These are phyloP conservation scores for Rhinichthys klamathensis DNA, from an alignment of 2,113 vertebrate genomes.

Conservation along the genomic window DNA sequence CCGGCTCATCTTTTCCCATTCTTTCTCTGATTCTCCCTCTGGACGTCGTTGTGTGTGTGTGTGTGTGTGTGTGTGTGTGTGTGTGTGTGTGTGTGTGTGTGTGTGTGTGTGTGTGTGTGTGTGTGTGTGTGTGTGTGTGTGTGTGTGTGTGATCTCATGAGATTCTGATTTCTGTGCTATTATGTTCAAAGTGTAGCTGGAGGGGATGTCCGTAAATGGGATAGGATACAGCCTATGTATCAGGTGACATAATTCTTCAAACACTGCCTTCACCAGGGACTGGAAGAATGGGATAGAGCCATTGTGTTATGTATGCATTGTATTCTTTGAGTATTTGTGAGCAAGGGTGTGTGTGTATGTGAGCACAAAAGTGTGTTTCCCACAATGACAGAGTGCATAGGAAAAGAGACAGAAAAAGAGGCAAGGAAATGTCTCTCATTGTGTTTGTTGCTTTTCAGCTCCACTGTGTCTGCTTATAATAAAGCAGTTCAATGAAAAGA, in stretches of 20 bases:
- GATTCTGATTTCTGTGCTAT: constrained; percentile 52
- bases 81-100: too few species aligned
- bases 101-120: background rate
- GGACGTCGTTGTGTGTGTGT: background rate
- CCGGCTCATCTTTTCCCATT: background rate
- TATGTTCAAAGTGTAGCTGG: constrained; percentile 59
- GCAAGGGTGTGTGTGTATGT: constrained; percentile 26
- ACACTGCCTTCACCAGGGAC: constrained; percentile 54
- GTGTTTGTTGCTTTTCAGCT: constrained; percentile 50
- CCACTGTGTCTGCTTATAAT: constrained; percentile 47
- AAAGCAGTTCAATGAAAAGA: constrained; percentile 39
- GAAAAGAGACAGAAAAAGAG: constrained; percentile 61
- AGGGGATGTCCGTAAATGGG: constrained; percentile 50
- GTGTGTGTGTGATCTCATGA: constrained; percentile 25
- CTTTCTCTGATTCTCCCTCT: constrained; percentile 17
- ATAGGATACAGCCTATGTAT: constrained; percentile 55
- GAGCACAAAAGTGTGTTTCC: constrained; percentile 33
- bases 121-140: background rate
- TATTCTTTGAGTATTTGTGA: constrained; percentile 53
- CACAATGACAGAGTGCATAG: constrained; percentile 51
- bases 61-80: background rate
- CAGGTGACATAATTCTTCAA: constrained; percentile 62
- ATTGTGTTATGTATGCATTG: constrained; percentile 49
- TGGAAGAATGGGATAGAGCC: constrained; percentile 52
- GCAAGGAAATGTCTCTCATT: constrained; percentile 52